Conservation (phyloP, 2,113 vertebrate genomes). For the Tylochromis polylepis region DNA sequence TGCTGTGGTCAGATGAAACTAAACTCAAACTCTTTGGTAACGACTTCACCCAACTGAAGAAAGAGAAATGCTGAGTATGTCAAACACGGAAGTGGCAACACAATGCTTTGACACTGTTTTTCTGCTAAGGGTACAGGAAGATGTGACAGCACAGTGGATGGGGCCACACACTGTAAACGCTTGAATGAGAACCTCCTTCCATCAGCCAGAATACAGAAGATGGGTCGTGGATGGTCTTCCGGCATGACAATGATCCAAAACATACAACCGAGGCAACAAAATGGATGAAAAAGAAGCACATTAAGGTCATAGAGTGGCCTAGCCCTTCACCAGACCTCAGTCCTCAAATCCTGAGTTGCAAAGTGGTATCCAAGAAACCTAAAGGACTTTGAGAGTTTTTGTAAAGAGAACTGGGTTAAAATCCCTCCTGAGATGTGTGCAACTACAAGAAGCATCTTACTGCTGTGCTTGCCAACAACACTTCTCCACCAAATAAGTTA, state of each 20-base stretch:
- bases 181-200: background rate
- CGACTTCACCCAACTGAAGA: background rate
- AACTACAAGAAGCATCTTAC: background rate
- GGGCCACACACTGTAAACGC: background rate
- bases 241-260: background rate
- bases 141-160: background rate
- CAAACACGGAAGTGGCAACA: background rate
- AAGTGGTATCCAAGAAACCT: background rate
- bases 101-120: background rate
- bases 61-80: background rate
- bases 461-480: rapidly evolving
- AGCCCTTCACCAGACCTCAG: background rate
- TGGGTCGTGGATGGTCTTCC: rapidly evolving
- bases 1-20: rapidly evolving
- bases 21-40: background rate
- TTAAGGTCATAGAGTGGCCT: background rate
- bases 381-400: background rate
- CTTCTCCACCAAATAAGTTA: background rate
- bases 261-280: background rate
- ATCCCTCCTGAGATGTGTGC: background rate
- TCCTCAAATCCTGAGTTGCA: background rate
- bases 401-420: background rate
- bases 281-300: background rate
- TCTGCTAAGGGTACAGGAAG: background rate
- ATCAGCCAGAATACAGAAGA: background rate